These are phyloP conservation scores for Hydrochoerus hydrochaeris DNA, from an alignment of 2,113 vertebrate species.

Conservation along the genomic window DNA sequence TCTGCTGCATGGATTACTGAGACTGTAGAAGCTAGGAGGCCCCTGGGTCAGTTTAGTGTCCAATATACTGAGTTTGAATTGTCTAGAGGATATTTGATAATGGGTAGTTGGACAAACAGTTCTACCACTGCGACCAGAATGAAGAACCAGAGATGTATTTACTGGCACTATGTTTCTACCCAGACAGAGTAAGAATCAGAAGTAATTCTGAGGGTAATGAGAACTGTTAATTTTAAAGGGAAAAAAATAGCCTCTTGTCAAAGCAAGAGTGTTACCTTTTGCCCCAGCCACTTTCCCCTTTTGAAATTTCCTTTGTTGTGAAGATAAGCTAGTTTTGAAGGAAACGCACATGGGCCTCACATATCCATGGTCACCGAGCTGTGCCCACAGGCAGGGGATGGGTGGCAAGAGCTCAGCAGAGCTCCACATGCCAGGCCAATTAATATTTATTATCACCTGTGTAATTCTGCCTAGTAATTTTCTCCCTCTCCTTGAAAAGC, in stretches of 20 bases:
- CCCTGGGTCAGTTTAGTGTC: neutral
- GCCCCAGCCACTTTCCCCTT: neutral
- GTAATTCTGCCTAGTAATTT: neutral
- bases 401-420: neutral
- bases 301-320: neutral
- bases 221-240: neutral
- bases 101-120: neutral
- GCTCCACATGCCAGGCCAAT: neutral
- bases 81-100: neutral
- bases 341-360: neutral
- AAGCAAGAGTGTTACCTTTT: neutral
- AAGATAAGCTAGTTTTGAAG: neutral
- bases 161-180: neutral
- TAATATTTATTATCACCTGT: neutral
- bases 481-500: slow-evolving; percentile 6
- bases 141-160: neutral
- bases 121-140: neutral
- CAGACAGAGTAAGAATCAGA: neutral
- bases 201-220: neutral
- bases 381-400: too few relatives aligned
- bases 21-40: neutral
- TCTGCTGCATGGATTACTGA: neutral
- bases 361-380: neutral
- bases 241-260: neutral
- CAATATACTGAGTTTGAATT: neutral